These are phyloP conservation scores for Sebastolobus altivelis DNA, from an alignment of 2,797 vertebrate genomes.

Conservation along the genomic window DNA sequence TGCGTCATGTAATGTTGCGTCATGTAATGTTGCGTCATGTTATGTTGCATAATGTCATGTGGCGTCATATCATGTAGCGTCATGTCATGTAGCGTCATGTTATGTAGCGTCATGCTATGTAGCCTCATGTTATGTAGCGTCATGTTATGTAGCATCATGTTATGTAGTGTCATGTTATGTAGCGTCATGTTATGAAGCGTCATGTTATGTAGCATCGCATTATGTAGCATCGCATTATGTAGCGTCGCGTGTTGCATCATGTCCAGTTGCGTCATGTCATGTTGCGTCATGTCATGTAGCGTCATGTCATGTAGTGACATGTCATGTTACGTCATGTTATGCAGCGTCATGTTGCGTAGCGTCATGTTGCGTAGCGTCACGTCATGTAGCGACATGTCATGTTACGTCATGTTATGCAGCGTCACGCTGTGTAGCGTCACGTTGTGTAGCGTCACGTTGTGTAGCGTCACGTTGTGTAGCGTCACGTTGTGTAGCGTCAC, in stretches of 20 bases:
- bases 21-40: background rate
- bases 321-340: background rate
- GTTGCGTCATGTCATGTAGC: background rate
- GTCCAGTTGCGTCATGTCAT: background rate
- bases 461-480: background rate
- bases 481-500: background rate
- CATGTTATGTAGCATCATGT: background rate
- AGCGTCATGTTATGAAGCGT: background rate
- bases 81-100: too few relatives aligned
- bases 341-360: too few relatives aligned
- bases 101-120: background rate
- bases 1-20: background rate
- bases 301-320: background rate
- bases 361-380: too few relatives aligned
- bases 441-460: background rate
- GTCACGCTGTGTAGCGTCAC: too few relatives aligned
- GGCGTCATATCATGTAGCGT: rapidly evolving
- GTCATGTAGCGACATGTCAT: too few relatives aligned
- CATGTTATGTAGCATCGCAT: background rate
- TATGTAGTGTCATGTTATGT: background rate
- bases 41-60: background rate
- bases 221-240: background rate
- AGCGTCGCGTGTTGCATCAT: background rate
- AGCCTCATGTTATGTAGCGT: background rate
- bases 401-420: background rate